These are phyloP conservation scores for Drosophila murphyi DNA, from an alignment of 1,140 invertebrate species.

Conservation along the genomic window DNA sequence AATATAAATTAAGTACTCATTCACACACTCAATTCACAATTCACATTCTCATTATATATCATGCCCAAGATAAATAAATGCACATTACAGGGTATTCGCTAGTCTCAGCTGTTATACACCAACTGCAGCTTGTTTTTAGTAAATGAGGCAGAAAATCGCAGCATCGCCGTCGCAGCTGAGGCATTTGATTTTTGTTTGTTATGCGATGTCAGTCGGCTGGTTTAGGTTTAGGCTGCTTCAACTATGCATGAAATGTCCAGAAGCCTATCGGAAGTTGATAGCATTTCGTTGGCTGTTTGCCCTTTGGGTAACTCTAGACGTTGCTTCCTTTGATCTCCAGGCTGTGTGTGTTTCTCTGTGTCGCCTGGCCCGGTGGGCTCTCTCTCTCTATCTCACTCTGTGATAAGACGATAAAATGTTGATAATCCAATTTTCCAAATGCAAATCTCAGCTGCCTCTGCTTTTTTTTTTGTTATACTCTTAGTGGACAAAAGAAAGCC, in stretches of 20 bases:
- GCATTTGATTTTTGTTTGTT: conserved; percentile 80
- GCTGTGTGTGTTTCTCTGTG: background rate
- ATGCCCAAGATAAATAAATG: background rate
- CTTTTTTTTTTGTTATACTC: background rate
- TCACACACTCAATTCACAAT: no score
- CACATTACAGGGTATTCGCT: conserved; percentile 5
- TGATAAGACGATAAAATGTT: conserved; percentile 48
- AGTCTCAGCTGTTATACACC: background rate
- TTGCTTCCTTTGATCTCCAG: conserved; percentile 69
- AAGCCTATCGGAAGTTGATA: conserved; percentile 77
- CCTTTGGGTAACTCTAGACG: conserved; percentile 60
- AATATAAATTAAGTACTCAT: no score
- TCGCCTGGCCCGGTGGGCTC: conserved; percentile 15
- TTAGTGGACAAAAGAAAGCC: conserved; percentile 27
- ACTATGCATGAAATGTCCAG: conserved; percentile 77
- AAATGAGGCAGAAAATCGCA: conserved; percentile 75
- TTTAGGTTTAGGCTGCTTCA: conserved; percentile 33
- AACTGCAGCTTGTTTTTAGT: conserved; percentile 13
- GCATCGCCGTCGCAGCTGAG: conserved; percentile 32
- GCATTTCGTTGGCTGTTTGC: conserved; percentile 17
- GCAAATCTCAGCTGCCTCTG: conserved; percentile 73
- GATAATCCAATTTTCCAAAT: conserved; percentile 73
- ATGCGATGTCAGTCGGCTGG: conserved; percentile 17
- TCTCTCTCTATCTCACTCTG: background rate
- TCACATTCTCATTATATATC: no score